Evolutionary conservation across 2,797 vertebrate genomes (phyloP).

Genomic region (Mastacembelus armatus): DNA sequence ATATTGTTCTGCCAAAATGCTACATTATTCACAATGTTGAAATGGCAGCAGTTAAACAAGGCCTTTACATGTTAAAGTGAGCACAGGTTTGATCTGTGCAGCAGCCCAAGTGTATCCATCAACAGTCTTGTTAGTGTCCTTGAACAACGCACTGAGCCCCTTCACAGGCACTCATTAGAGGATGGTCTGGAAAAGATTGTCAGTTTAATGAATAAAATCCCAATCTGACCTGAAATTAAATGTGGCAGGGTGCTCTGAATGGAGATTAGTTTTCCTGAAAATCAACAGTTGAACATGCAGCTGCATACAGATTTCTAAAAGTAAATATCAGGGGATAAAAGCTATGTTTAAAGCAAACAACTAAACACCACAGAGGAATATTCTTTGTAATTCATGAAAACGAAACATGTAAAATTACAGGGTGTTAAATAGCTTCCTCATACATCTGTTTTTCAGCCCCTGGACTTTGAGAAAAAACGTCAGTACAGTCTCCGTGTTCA

Average conservation of each 20-base stretch:
- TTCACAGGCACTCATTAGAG: slow-evolving; percentile 43
- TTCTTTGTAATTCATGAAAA: background rate
- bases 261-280: slow-evolving; percentile 35
- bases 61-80: background rate
- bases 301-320: slow-evolving; percentile 48
- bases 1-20: slow-evolving; percentile 31
- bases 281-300: slow-evolving; percentile 28
- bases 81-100: slow-evolving; percentile 23
- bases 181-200: slow-evolving; percentile 44
- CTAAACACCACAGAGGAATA: background rate
- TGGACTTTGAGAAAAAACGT: slow-evolving; percentile 92
- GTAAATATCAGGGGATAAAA: slow-evolving; percentile 17
- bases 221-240: slow-evolving; percentile 57
- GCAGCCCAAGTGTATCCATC: slow-evolving; percentile 47
- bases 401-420: background rate
- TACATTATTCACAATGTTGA: slow-evolving; percentile 29
- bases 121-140: slow-evolving; percentile 56
- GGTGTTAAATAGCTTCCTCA: rapidly evolving
- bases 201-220: slow-evolving; percentile 61
- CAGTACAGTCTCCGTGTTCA: slow-evolving; percentile 90
- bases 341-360: background rate
- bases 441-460: slow-evolving; percentile 72
- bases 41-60: slow-evolving; percentile 11
- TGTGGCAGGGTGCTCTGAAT: slow-evolving; percentile 43
- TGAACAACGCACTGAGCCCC: slow-evolving; percentile 47